Percentiles rank a stretch among this genome's conserved stretches.
Evolutionary conservation across 2,888 invertebrate species (phyloP).

Genomic region (Esperia sulphurella): DNA sequence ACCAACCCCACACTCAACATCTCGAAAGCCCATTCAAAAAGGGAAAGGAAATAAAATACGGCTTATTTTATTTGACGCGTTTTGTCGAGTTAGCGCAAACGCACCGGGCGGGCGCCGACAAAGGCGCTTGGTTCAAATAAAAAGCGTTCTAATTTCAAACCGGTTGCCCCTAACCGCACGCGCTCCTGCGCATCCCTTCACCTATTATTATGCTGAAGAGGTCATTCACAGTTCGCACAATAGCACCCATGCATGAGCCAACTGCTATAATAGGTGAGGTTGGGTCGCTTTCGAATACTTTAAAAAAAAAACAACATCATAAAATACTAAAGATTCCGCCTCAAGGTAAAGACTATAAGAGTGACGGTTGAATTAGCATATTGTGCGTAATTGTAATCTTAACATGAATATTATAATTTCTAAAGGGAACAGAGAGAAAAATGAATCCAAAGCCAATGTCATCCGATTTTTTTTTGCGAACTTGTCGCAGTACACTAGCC

Average conservation of each 20-base stretch:
- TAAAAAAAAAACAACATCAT: conserved; percentile 16
- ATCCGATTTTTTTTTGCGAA: no score
- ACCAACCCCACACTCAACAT: conserved; percentile 4
- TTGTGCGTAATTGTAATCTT: no score
- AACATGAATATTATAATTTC: no score
- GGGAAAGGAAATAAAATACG: conserved; percentile 68
- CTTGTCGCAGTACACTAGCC: no score
- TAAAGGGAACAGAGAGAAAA: no score
- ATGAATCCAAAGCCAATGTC: no score
- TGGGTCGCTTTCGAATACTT: conserved; percentile 37
- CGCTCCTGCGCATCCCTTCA: conserved; percentile 76
- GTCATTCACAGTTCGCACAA: conserved; percentile 78
- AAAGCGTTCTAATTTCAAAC: conserved; percentile 79
- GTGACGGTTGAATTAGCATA: no score
- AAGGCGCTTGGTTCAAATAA: conserved; percentile 55
- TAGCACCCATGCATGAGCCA: conserved; percentile 54
- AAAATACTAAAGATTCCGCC: neutral
- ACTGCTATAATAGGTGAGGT: conserved; percentile 55
- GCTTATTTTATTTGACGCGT: conserved; percentile 76
- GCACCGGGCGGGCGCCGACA: conserved; percentile 75
- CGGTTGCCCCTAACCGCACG: conserved; percentile 72
- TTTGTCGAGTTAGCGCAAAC: conserved; percentile 76
- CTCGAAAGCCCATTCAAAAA: conserved; percentile 53
- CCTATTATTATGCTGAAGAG: conserved; percentile 76
- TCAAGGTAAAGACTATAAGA: neutral